A percentile compares a stretch with the other conserved stretches of the same genome.
phyloP scores from a whole-genome alignment of 2,888 invertebrate genomes.

The Campaea margaritaria region DNA sequence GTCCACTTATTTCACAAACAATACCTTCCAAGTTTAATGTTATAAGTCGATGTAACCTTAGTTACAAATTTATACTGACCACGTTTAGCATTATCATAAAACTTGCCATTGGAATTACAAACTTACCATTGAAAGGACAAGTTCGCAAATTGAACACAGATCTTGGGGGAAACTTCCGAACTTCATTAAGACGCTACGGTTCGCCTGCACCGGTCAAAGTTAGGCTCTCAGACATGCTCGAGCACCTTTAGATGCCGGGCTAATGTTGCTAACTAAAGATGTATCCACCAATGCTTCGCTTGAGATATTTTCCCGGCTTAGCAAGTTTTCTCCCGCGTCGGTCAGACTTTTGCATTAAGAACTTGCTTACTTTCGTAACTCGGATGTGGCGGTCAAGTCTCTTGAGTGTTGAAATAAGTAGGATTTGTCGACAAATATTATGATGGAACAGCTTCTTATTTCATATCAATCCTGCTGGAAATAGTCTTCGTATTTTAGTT shows the following conservation, averaged over 20 bases:
- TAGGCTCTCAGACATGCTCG: conserved; percentile 64
- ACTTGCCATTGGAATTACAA: conserved; percentile 46
- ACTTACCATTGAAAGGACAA: conserved; percentile 53
- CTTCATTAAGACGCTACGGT: conserved; percentile 78
- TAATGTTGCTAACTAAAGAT: conserved; percentile 62
- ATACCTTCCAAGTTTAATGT: conserved; percentile 36
- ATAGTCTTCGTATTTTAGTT: too few relatives aligned
- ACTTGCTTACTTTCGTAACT: conserved; percentile 44
- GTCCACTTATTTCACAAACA: conserved; percentile 25
- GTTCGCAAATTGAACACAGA: conserved; percentile 51
- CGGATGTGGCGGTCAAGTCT: conserved; percentile 36
- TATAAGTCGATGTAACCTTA: conserved; percentile 46
- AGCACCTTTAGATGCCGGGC: conserved; percentile 61
- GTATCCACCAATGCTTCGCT: conserved; percentile 52
- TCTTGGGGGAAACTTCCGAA: conserved; percentile 62
- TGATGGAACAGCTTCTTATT: conserved; percentile 32
- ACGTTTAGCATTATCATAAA: conserved; percentile 48
- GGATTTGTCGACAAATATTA: conserved; percentile 35
- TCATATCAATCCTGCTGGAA: too few relatives aligned
- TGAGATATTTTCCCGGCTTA: conserved; percentile 59
- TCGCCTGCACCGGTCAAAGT: conserved; percentile 70
- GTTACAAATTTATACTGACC: conserved; percentile 54
- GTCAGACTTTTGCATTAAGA: conserved; percentile 58
- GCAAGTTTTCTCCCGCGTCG: conserved; percentile 53
- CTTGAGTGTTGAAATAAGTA: conserved; percentile 40